phyloP scores from a whole-genome alignment of 2,113 vertebrate species.

The Aspidoscelis tigris region DNA sequence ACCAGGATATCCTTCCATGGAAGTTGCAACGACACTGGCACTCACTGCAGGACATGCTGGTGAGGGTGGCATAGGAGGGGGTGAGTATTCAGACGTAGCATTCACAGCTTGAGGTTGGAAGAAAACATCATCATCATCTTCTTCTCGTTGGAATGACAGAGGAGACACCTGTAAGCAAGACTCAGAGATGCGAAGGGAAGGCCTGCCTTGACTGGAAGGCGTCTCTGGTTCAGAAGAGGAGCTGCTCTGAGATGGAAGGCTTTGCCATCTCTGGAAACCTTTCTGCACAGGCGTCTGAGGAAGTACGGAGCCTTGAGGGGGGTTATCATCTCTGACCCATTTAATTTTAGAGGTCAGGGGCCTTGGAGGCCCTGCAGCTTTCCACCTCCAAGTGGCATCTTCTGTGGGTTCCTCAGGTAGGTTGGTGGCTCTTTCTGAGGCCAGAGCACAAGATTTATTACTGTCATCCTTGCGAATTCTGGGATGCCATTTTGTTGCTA shows the following conservation, averaged over 20 bases:
- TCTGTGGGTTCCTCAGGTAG: conserved; percentile 57
- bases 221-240: conserved; percentile 71
- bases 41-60: conserved; percentile 44
- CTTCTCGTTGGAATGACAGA: conserved; percentile 60
- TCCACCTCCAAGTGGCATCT: conserved; percentile 61
- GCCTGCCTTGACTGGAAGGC: conserved; percentile 43
- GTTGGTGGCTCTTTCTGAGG: conserved; percentile 42
- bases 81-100: conserved; percentile 13
- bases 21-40: conserved; percentile 24
- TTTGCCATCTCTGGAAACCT: conserved; percentile 52
- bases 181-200: conserved; percentile 85
- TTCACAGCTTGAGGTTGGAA: conserved; percentile 33
- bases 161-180: conserved; percentile 71
- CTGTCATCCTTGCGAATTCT: conserved; percentile 37
- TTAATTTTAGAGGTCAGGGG: conserved; percentile 43
- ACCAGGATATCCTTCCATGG: conserved; percentile 69
- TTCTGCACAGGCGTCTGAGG: background rate
- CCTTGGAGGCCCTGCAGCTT: conserved; percentile 49
- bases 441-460: background rate
- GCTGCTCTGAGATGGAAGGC: conserved; percentile 51
- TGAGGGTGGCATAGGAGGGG: conserved; percentile 50
- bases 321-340: conserved; percentile 58
- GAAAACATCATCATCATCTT: conserved; percentile 88
- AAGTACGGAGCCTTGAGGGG: fast-evolving
- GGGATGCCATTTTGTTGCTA: conserved; percentile 40